phyloP scores from a whole-genome alignment of 2,888 invertebrate genomes.

The Hyposoter didymator region DNA sequence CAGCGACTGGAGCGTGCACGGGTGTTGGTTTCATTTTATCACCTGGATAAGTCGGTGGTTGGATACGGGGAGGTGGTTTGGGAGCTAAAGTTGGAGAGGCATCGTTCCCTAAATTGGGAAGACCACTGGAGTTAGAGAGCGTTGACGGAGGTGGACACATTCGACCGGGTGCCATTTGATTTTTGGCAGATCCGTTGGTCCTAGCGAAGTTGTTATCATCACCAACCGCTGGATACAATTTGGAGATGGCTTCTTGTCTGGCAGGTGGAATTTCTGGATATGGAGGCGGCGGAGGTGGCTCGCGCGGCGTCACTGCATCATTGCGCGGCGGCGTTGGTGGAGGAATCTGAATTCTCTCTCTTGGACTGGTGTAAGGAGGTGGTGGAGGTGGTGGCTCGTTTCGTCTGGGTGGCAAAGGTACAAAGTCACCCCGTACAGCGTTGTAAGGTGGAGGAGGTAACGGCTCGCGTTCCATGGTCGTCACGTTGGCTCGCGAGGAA shows the following conservation, averaged over 20 bases:
- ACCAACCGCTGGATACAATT: constrained; percentile 70
- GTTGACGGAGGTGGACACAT: not conserved
- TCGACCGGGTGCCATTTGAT: not conserved
- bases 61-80: constrained; percentile 86
- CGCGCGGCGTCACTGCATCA: constrained; percentile 85
- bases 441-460: constrained; percentile 89
- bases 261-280: constrained; percentile 82
- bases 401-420: constrained; percentile 87
- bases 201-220: constrained; percentile 65
- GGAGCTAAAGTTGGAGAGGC: constrained; percentile 86
- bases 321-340: constrained; percentile 83
- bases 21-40: constrained; percentile 84
- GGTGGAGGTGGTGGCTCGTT: constrained; percentile 87
- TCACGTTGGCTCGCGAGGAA: constrained; percentile 71
- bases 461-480: constrained; percentile 74
- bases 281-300: constrained; percentile 88
- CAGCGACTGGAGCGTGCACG: constrained; percentile 84
- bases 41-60: constrained; percentile 84
- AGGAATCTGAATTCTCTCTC: constrained; percentile 82
- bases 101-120: constrained; percentile 29
- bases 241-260: constrained; percentile 74
- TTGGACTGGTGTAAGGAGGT: constrained; percentile 84
- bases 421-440: constrained; percentile 87
- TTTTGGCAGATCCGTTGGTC: not conserved
- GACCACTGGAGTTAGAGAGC: not conserved